Conservation (phyloP, 2,113 vertebrate species). For the Hypomesus transpacificus region DNA sequence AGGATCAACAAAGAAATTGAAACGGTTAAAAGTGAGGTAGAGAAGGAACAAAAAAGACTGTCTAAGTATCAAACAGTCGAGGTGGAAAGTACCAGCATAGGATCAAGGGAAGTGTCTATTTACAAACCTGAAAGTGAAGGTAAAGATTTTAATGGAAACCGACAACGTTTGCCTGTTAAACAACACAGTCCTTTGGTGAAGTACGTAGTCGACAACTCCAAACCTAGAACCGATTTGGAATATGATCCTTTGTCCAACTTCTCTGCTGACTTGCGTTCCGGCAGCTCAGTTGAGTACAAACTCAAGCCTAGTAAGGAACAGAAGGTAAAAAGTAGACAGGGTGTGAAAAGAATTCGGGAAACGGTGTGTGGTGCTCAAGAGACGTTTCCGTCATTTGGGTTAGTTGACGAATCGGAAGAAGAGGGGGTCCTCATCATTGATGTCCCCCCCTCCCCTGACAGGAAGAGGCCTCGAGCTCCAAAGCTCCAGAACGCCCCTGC, state of each 20-base stretch:
- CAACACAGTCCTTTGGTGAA: constrained; percentile 41
- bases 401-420: constrained; percentile 63
- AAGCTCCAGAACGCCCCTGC: not conserved
- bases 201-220: constrained; percentile 65
- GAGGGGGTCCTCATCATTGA: constrained; percentile 70
- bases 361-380: not conserved
- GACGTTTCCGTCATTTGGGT: constrained; percentile 3
- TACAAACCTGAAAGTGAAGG: constrained; percentile 10
- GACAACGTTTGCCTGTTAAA: constrained; percentile 10
- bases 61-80: constrained; percentile 54
- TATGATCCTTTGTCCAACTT: constrained; percentile 76
- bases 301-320: constrained; percentile 29
- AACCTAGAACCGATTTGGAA: constrained; percentile 70
- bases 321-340: constrained; percentile 33
- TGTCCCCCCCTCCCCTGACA: constrained; percentile 41
- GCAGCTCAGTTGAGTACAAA: constrained; percentile 42
- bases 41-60: constrained; percentile 68
- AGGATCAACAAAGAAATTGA: constrained; percentile 70
- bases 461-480: constrained; percentile 37
- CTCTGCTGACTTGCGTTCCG: constrained; percentile 60
- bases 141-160: constrained; percentile 30
- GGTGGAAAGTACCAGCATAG: constrained; percentile 17
- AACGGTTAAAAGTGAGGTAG: constrained; percentile 66
- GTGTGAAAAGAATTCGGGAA: constrained; percentile 25
- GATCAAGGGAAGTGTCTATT: not conserved